These are phyloP conservation scores for Oxycera nigricornis DNA, from an alignment of 2,888 invertebrate genomes.

Conservation along the genomic window DNA sequence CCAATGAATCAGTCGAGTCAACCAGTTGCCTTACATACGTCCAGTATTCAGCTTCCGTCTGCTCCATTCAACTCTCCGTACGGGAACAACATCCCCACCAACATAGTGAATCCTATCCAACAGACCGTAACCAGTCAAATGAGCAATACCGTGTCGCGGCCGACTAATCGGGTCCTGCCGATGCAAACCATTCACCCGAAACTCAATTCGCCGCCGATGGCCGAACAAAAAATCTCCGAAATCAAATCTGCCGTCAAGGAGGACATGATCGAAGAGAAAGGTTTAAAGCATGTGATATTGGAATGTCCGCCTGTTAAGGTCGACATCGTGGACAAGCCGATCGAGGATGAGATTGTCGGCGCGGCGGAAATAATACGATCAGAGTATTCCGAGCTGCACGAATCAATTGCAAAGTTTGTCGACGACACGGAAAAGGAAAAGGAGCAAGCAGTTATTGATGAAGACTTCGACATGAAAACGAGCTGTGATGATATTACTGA, in stretches of 20 bases:
- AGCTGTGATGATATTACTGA: conserved; percentile 55
- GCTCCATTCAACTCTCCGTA: conserved; percentile 66
- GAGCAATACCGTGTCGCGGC: conserved; percentile 64
- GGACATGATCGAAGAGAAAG: conserved; percentile 58
- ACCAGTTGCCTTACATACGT: conserved; percentile 41
- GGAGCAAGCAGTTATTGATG: conserved; percentile 7
- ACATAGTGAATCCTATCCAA: conserved; percentile 74
- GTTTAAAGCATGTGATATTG: conserved; percentile 34
- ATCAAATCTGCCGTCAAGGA: conserved; percentile 59
- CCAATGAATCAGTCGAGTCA: conserved; percentile 33
- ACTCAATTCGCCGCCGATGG: conserved; percentile 58
- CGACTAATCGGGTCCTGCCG: conserved; percentile 80
- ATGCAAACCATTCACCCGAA: conserved; percentile 74
- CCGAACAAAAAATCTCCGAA: conserved; percentile 47
- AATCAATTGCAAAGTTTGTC: background rate
- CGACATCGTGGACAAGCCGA: background rate
- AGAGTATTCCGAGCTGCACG: background rate
- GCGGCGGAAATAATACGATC: background rate
- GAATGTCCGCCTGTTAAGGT: background rate
- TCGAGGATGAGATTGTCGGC: background rate
- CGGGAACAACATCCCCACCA: conserved; percentile 71
- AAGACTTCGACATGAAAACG: conserved; percentile 44
- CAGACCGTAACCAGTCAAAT: conserved; percentile 61
- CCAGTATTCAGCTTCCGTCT: conserved; percentile 68
- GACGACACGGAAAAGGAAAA: background rate